Evolutionary conservation across 2,888 invertebrate genomes (phyloP), one percentile per base, ranked within the genome.

Genomic region (Malacosoma neustria): DNA sequence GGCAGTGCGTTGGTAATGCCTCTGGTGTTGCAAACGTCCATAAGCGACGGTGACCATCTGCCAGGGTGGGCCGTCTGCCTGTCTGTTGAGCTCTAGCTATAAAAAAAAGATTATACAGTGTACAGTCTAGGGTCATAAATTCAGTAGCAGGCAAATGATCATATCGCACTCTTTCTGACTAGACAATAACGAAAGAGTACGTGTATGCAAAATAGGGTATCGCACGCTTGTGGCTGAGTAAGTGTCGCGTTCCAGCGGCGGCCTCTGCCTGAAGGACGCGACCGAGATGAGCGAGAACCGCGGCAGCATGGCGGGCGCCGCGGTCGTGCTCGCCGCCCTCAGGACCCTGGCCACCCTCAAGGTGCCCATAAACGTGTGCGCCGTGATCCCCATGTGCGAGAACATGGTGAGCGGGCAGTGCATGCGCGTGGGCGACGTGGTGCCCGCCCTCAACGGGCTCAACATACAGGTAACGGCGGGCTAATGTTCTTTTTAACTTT

Each of bases 291-390:
- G 84, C 35, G 84, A 87, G 51, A 93, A 92, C 91, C 86, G 93
- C 44, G 94, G 90, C 39, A 93, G 94, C 59, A 93, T 95, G 93
- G 92, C 93, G 0, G 95, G 95, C 42, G 95, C 94, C 1, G 95
- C 95, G 11, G 91, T 90, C 50, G 91, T 91, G 1, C 88, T 92
- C 13, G 92, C 90, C 1, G 87, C 92, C 0, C 73, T 93, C 35
- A 73, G 87, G 33, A 89, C 91, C 0, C 84, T 92, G n/a, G 92
- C 93, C 0, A 76, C 87, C 6, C 85, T 93, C 0, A 88, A 90
- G 61, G 49, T 67, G 7, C 65, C 71, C 0, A 42, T 82, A 2
- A 79, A 79, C 49, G 61, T 80, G 39, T 44, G 80, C 55, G 92
- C 89, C 1, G 87, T 93, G 42, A 90, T 93, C 31, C 94, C 94